Conservation (phyloP, 2,113 vertebrate species). For the Chloroceryle aenea region DNA sequence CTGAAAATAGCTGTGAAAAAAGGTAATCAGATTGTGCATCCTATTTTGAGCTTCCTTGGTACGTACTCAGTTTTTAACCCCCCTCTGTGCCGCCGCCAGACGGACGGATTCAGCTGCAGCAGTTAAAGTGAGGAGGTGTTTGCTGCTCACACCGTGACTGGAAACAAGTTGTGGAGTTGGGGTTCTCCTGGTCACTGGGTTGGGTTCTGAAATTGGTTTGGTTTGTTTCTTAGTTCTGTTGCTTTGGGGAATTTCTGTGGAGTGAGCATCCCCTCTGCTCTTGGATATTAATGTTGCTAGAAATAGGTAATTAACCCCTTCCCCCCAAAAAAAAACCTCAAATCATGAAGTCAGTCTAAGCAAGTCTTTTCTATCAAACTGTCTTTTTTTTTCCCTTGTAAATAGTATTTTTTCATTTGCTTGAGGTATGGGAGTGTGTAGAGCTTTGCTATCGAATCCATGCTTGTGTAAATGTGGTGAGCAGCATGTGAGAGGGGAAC, state of each 20-base stretch:
- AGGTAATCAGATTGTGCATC: neutral
- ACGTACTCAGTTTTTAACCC: neutral
- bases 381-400: neutral
- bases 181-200: rapidly evolving
- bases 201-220: neutral
- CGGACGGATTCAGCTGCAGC: neutral
- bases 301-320: neutral
- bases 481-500: neutral
- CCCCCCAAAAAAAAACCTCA: neutral
- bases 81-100: neutral
- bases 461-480: neutral
- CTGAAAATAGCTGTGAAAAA: neutral
- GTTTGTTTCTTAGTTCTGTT: neutral
- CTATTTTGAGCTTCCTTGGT: neutral
- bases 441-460: neutral
- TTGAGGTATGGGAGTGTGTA: neutral
- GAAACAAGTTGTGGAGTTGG: neutral
- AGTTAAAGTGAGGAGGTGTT: neutral
- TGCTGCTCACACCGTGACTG: neutral
- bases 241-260: neutral
- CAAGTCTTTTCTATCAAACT: neutral
- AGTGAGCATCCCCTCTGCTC: neutral
- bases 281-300: neutral
- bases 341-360: neutral
- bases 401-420: neutral